A percentile compares a stretch with the other conserved stretches of the same genome.
These are phyloP conservation scores for Paracentrotus lividus DNA, from an alignment of 53 echinoderm and acorn worm genomes.

Conservation along the genomic window DNA sequence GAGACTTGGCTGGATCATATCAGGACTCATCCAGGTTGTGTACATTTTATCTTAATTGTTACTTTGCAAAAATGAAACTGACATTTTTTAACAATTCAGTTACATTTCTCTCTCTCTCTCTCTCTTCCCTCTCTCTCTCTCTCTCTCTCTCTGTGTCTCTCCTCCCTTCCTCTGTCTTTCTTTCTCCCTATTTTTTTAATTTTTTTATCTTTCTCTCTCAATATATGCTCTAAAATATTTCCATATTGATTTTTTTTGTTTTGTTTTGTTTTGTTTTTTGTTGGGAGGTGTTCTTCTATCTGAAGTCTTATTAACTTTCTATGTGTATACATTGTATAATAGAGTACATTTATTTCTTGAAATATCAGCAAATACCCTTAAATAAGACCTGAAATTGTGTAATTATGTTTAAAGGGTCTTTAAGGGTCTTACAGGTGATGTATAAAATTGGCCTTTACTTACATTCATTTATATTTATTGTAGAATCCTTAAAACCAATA, in stretches of 20 bases:
- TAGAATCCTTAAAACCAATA: too few species aligned
- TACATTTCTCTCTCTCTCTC: background rate
- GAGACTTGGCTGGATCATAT: conserved; percentile 88
- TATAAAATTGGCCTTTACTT: background rate
- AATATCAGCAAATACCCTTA: background rate
- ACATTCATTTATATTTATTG: too few species aligned
- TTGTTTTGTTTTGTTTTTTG: too few species aligned
- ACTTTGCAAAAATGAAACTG: background rate
- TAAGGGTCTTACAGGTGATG: too few species aligned
- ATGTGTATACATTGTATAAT: too few species aligned
- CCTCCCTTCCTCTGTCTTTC: background rate
- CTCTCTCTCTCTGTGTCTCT: background rate
- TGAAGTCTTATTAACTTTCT: too few species aligned
- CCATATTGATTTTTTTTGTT: too few species aligned
- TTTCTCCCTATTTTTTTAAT: background rate
- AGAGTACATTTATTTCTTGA: background rate
- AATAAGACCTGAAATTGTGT: background rate
- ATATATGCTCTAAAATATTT: too few species aligned
- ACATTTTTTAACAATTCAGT: background rate
- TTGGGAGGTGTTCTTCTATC: too few species aligned
- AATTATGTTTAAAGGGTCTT: too few species aligned
- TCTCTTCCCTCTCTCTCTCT: background rate
- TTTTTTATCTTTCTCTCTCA: background rate
- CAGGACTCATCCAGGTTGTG: conserved; percentile 87
- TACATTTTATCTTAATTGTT: background rate